phyloP scores from a whole-genome alignment of 1,140 invertebrate species.

The Charaxes varanes region DNA sequence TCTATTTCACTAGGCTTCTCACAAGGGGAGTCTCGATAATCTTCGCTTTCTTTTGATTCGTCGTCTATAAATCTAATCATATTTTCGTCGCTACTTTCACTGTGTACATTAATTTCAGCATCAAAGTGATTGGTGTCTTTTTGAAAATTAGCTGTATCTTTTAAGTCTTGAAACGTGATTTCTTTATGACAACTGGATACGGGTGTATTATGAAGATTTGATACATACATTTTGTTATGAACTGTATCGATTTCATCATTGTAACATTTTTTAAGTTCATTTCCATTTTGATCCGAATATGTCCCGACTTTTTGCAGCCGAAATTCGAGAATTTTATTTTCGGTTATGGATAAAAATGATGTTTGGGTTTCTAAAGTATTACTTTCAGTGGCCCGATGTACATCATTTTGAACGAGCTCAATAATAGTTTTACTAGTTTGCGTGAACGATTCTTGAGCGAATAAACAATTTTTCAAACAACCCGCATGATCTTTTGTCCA shows the following conservation, averaged over 20 bases:
- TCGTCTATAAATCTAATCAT: slow-evolving; percentile 31
- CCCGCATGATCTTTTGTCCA: too few species aligned
- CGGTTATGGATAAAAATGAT: slow-evolving; percentile 44
- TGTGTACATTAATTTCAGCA: slow-evolving; percentile 17
- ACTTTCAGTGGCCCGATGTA: slow-evolving; percentile 13
- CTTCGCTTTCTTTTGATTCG: slow-evolving; percentile 28
- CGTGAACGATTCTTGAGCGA: slow-evolving; percentile 48
- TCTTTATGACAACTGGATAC: too few species aligned
- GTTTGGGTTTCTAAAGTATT: slow-evolving; percentile 55
- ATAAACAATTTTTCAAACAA: background rate
- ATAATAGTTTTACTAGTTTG: slow-evolving; percentile 67
- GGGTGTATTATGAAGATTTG: too few species aligned
- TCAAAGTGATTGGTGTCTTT: too few species aligned
- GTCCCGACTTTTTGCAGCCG: slow-evolving; percentile 22
- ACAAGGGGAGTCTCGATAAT: slow-evolving; percentile 19
- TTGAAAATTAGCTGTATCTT: too few species aligned
- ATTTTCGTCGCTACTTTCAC: slow-evolving; percentile 22
- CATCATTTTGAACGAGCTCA: slow-evolving; percentile 38
- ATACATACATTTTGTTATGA: too few species aligned
- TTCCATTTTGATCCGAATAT: slow-evolving; percentile 1
- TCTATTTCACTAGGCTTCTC: slow-evolving; percentile 33
- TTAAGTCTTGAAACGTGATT: too few species aligned
- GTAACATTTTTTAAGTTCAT: background rate
- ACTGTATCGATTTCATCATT: too few species aligned
- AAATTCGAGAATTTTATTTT: slow-evolving; percentile 45